Base-by-base conservation (phyloP, 2,797 vertebrate species). In the Chaetodon trifasciatus region DNA sequence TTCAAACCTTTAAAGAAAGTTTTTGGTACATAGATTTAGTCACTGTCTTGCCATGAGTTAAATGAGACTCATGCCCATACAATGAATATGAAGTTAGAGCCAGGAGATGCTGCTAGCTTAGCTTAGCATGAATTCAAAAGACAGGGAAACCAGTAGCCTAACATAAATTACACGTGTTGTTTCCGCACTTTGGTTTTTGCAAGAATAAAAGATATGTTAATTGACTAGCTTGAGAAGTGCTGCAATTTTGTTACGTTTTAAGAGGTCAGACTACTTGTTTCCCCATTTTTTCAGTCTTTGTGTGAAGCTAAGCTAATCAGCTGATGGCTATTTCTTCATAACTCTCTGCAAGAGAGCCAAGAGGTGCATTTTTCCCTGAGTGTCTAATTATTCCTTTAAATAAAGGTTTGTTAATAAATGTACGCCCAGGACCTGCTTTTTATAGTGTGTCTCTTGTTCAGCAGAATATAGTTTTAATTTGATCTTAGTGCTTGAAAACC, bases 1-100 rank as follows among this genome's bases (percentile, higher is more conserved):
- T 63, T 52, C 46, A 57, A 76, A 56, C 12, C 19, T 40, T 69
- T 16, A 47, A 49, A 65, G 5, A n/a, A 52, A 52, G n/a, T 53
- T 53, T 32, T 53, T 39, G 11, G 11, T 52, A 58, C 66, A 60
- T 15, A 50, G n/a, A 49, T 17, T 32, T 40, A 58, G 16, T 50
- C 13, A 50, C 23, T 19, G 32, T 62, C 32, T 46, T 62, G 5
- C 23, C n/a, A 40, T 32, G 12, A 46, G 42, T 19, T 28, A n/a
- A 12, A 56, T 17, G 7, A 39, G 32, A 58, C 37, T 21, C 5
- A 15, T 21, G 16, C 24, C 16, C 47, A 3, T 32, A 19, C 16
- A 17, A 57, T 35, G 7, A n/a, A 60, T 37, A 57, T 57, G 21
- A 42, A 39, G 37, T 37, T 17, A 7, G 42, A 74, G 42, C 28